These are phyloP conservation scores for Chelonus formosanus DNA, from an alignment of 2,888 invertebrate genomes.

Conservation along the genomic window DNA sequence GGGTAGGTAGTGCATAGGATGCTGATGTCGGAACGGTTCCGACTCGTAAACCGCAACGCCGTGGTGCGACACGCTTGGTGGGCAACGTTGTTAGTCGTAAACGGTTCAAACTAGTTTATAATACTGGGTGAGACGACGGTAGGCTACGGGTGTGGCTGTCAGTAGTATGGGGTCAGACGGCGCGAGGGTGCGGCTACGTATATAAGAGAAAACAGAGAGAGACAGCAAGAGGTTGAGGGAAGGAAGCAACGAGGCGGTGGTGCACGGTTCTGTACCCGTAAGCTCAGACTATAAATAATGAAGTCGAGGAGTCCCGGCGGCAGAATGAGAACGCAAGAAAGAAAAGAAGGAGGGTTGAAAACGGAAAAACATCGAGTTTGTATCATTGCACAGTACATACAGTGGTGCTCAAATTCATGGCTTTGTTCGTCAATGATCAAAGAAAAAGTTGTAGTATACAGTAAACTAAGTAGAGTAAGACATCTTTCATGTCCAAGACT, in stretches of 20 bases:
- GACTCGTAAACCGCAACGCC: conserved; percentile 37
- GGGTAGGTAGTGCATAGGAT: conserved; percentile 22
- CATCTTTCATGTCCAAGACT: background rate
- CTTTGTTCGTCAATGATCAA: conserved; percentile 9
- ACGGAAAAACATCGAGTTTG: conserved; percentile 47
- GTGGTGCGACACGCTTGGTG: conserved; percentile 34
- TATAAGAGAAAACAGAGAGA: conserved; percentile 4
- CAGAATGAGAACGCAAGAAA: conserved; percentile 28
- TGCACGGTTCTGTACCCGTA: conserved; percentile 45
- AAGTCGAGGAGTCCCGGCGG: conserved; percentile 43
- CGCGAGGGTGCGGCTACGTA: conserved; percentile 23
- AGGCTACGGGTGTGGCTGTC: conserved; percentile 21
- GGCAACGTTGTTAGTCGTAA: conserved; percentile 41
- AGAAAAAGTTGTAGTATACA: conserved; percentile 16
- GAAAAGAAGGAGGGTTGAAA: background rate
- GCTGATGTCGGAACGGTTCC: conserved; percentile 42
- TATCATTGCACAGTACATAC: conserved; percentile 42
- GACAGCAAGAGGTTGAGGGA: conserved; percentile 6
- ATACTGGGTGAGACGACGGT: conserved; percentile 39
- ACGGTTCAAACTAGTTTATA: conserved; percentile 46
- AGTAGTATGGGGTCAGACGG: conserved; percentile 30
- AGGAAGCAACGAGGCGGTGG: conserved; percentile 31
- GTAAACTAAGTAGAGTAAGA: background rate
- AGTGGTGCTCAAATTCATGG: conserved; percentile 35
- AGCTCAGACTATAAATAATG: conserved; percentile 56